phyloP scores from a whole-genome alignment of 2,888 invertebrate species.

The Artemia sinica region DNA sequence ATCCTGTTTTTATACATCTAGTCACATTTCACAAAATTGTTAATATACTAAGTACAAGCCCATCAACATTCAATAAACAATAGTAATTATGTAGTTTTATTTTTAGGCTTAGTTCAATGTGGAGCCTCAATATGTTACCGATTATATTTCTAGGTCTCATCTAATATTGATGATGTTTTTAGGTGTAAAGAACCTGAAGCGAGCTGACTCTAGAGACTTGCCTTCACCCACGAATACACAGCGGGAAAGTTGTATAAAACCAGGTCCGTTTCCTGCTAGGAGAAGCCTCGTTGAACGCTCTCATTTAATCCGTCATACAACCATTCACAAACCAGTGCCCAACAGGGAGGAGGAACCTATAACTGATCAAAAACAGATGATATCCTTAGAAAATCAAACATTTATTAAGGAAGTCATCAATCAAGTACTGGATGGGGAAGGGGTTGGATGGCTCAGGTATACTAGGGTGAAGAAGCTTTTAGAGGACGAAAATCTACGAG shows the following conservation, averaged over 20 bases:
- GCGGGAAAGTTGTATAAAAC: not conserved
- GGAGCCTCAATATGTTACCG: too few relatives aligned
- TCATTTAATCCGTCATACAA: conserved; percentile 63
- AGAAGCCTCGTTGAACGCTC: conserved; percentile 75
- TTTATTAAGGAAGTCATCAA: conserved; percentile 77
- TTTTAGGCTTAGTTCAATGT: too few relatives aligned
- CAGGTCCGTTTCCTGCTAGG: conserved; percentile 31
- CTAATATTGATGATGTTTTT: too few relatives aligned
- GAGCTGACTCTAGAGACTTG: conserved; percentile 3
- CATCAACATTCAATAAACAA: too few relatives aligned
- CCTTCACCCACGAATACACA: conserved; percentile 18
- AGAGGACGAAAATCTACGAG: conserved; percentile 96
- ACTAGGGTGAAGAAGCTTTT: conserved; percentile 82
- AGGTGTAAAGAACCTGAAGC: too few relatives aligned
- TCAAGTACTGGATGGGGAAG: conserved; percentile 73
- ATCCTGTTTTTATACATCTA: too few relatives aligned
- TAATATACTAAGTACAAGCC: too few relatives aligned
- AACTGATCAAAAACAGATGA: conserved; percentile 46
- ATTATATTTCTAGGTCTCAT: too few relatives aligned
- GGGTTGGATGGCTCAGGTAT: conserved; percentile 88
- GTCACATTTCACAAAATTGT: too few relatives aligned
- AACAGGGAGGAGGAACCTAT: conserved; percentile 47
- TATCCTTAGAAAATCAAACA: conserved; percentile 65
- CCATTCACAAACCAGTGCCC: conserved; percentile 39
- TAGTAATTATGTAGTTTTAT: too few relatives aligned